Base-by-base conservation (phyloP, 2,113 vertebrate species). In the Zosterops pallidus region DNA sequence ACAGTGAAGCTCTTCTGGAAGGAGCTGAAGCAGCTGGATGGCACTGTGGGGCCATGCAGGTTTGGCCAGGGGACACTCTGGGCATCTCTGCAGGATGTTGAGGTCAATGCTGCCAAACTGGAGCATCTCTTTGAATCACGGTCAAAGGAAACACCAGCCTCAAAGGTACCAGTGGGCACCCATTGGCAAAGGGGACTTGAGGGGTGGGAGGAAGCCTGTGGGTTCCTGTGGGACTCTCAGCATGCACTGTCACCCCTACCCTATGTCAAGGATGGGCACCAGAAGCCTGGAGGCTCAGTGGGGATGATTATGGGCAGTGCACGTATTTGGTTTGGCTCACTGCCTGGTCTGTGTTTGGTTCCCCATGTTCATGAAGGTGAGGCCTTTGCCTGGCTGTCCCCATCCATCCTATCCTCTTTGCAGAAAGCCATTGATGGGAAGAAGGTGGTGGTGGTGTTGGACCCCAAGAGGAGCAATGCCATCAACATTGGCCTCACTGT, bases 401-500 rank as follows among this genome's bases (percentile, higher is more conserved):
- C 46, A 56, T 47, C 74, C 11, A 53, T 90, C 60, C 47, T 57
- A 18, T 76, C 31, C 63, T 90, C 76, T 90, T 94, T 90, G 83
- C 97, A 99, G 99, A 99, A 99, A 97, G 98, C 98, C 47, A 86
- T 93, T 0, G 99, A 99, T 53, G 97, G 96, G 84, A 99, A 98
- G 89, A 97, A 98, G 35, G 98, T 97, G 92, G 98, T 99, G 37
- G 96, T 97, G 39, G 98, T 99, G 83, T 97, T 99, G 88, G 99
- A 99, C 90, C 95, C 99, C 3, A 99, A 99, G 96, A 98, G 99
- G 86, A 99, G 99, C 92, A 99, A 99, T 0, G 98, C 99, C 77
- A 99, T 99, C 94, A 99, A 99, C 97, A 99, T 99, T 20, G 99
- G 99, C 10, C 98, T 99, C 94, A 99, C 99, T 0, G 99, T 99